A percentile compares a stretch with the other conserved stretches of the same genome.
These are phyloP conservation scores for Bombus picipes DNA, from an alignment of 1,140 invertebrate genomes.

Conservation along the genomic window DNA sequence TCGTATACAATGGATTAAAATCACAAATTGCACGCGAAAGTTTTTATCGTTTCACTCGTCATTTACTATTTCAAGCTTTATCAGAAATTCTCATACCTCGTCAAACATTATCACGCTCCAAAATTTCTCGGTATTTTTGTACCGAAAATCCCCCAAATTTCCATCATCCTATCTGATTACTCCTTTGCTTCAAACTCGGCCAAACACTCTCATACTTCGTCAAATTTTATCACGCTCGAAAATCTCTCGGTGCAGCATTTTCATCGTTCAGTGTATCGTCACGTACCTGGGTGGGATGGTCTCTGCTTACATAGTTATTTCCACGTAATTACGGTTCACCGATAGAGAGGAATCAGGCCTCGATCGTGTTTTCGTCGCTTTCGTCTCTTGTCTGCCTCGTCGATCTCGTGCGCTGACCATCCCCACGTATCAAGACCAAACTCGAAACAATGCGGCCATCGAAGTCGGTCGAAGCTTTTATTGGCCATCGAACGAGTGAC, in stretches of 20 bases:
- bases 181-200: neutral
- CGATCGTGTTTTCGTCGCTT: constrained; percentile 21
- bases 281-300: neutral
- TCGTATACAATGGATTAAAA: too few relatives aligned
- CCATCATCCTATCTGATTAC: neutral
- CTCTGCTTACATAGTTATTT: constrained; percentile 18
- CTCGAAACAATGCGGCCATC: constrained; percentile 25
- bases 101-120: neutral
- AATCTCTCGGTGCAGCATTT: neutral
- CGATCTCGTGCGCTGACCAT: constrained; percentile 10
- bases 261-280: neutral
- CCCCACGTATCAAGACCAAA: constrained; percentile 34
- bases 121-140: neutral
- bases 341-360: neutral
- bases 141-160: neutral
- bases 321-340: constrained; percentile 12
- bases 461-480: constrained; percentile 36
- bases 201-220: neutral
- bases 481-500: neutral
- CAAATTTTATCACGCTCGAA: neutral
- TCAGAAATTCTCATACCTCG: neutral
- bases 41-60: too few relatives aligned
- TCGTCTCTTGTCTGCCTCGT: neutral
- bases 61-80: neutral
- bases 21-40: too few relatives aligned